Conservation (phyloP, 1,140 invertebrate genomes). For the Leucophenga varia region DNA sequence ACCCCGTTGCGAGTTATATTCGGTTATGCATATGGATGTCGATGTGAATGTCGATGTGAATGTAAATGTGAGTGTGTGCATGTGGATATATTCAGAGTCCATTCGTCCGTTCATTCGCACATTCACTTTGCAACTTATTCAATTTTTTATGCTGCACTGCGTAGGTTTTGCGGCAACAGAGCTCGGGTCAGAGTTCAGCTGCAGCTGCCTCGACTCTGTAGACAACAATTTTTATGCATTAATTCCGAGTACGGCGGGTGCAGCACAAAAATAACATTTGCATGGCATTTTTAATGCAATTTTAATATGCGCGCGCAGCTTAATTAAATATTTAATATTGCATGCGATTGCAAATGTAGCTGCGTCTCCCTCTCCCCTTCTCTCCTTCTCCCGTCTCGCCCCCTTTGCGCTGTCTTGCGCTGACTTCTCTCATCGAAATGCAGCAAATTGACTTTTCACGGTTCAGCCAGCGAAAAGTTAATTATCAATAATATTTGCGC, state of each 20-base stretch:
- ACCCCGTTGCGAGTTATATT: too few relatives aligned
- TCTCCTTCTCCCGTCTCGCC: not conserved
- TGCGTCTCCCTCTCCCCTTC: not conserved
- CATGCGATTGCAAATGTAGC: constrained; percentile 12
- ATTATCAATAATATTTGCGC: constrained; percentile 32
- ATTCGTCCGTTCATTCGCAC: constrained; percentile 18
- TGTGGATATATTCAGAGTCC: constrained; percentile 19
- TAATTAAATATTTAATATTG: constrained; percentile 44
- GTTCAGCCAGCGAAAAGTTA: constrained; percentile 26
- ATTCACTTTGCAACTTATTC: constrained; percentile 19
- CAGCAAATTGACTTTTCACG: constrained; percentile 20
- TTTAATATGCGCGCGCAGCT: constrained; percentile 52
- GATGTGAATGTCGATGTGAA: constrained; percentile 30
- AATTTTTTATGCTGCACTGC: constrained; percentile 33
- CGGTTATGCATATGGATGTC: constrained; percentile 35
- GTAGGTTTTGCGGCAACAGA: constrained; percentile 20
- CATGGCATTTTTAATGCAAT: constrained; percentile 45
- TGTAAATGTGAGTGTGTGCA: constrained; percentile 21
- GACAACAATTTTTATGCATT: constrained; percentile 21
- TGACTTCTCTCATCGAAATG: not conserved
- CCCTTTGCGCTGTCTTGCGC: not conserved
- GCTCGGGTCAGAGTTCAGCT: too few relatives aligned
- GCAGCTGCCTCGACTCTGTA: constrained; percentile 12
- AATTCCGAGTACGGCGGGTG: constrained; percentile 16
- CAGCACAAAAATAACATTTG: constrained; percentile 14